Conservation (phyloP, 2,113 vertebrate species). For the Larimichthys polyactis region DNA sequence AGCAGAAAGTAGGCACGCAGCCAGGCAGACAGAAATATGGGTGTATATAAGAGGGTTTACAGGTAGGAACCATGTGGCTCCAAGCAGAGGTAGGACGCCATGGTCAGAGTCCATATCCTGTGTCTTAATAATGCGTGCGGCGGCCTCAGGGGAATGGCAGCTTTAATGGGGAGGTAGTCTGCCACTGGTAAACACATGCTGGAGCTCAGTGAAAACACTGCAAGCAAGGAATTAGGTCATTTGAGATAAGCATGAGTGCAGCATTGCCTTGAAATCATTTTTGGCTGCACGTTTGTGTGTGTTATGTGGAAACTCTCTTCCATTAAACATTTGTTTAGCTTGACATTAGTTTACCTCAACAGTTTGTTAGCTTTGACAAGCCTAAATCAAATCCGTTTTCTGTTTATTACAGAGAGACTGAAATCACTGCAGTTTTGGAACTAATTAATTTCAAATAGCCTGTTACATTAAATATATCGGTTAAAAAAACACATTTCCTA, state of each 20-base stretch:
- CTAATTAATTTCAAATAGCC: slow-evolving; percentile 43
- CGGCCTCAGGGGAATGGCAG: slow-evolving; percentile 71
- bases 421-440: slow-evolving; percentile 37
- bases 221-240: slow-evolving; percentile 75
- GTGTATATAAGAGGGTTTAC: slow-evolving; percentile 70
- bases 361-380: slow-evolving; percentile 39
- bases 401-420: slow-evolving; percentile 39
- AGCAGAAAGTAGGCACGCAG: slow-evolving; percentile 51
- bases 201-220: slow-evolving; percentile 73
- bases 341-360: slow-evolving; percentile 68
- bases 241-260: slow-evolving; percentile 76
- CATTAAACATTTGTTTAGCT: slow-evolving; percentile 67
- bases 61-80: slow-evolving; percentile 81
- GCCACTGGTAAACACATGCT: slow-evolving; percentile 83
- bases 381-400: slow-evolving; percentile 51
- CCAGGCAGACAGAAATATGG: slow-evolving; percentile 59
- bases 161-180: slow-evolving; percentile 81
- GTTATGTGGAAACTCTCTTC: slow-evolving; percentile 52
- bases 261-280: slow-evolving; percentile 66
- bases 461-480: slow-evolving; percentile 35
- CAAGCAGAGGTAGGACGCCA: slow-evolving; percentile 71
- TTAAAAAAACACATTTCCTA: slow-evolving; percentile 2
- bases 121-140: slow-evolving; percentile 77
- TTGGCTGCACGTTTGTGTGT: slow-evolving; percentile 40
- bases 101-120: slow-evolving; percentile 80